Evolutionary conservation across 2,113 vertebrate species (phyloP), one percentile per base, ranked within the genome.

Genomic region (Laticauda laticaudata): DNA sequence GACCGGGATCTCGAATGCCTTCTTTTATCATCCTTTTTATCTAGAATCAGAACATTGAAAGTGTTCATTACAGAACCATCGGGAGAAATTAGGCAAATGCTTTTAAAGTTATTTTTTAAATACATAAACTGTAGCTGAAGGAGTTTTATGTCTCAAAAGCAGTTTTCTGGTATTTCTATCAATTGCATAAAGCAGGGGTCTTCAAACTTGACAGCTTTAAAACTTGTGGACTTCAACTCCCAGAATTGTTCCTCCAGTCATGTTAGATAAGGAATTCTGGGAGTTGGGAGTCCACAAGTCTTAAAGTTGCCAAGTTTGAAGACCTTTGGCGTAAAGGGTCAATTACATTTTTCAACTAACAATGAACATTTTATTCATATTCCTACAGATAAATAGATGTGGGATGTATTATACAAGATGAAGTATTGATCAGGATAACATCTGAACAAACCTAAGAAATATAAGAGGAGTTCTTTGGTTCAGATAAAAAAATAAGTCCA

Each of bases 1-100:
- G 99, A 99, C 90, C 99, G 95, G 24, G 99, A 99, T 88, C 98
- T 98, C 0, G 99, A 99, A 96, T 99, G 99, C 94, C 99, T 99
- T 93, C 99, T 98, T 93, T 99, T 99, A 93, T 99, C 98, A 92
- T 99, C 99, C 94, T 99, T 99, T 96, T 99, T 99, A 97, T 98
- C 99, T 99, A 94, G 20, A 97, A 96, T 95, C 86, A 43, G 89
- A 94, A 90, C 64, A 10, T 2, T 3, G 57, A 88, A 91, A 53
- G 2, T 5, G 48, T 56, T 2, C 21, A 53, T 57, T 11, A 87
- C 39, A n/a, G 20, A 56, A 39, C 18, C 4, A 9, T 34, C 11
- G 48, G 23, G 7, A 29, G 12, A 87, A 48, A 51, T 87, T 87
- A 26, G 48, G 48, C 1, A 5, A 12, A 53, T 5, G 24, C 51